These are phyloP conservation scores for Grammomys dolichurus DNA, from an alignment of 2,113 vertebrate genomes.

Conservation along the genomic window DNA sequence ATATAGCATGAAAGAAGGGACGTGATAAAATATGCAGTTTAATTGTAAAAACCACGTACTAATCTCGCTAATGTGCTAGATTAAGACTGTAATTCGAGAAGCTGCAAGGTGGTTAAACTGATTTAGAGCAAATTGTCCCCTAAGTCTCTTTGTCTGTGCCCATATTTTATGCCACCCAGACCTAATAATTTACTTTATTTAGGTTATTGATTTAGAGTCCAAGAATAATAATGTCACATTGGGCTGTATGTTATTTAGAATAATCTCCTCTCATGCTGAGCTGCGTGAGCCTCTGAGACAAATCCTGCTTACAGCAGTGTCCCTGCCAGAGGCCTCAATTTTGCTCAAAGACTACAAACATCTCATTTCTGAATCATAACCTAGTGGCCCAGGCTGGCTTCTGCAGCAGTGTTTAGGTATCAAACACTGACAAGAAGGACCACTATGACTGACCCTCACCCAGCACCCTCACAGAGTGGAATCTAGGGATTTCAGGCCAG, in stretches of 20 bases:
- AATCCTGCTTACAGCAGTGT: neutral
- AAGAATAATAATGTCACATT: constrained; percentile 79
- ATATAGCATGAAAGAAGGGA: constrained; percentile 87
- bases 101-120: constrained; percentile 85
- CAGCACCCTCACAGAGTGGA: accelerated
- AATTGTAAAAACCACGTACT: constrained; percentile 86
- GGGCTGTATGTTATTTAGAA: constrained; percentile 71
- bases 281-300: constrained; percentile 27
- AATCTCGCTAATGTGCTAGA: constrained; percentile 87
- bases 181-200: constrained; percentile 83
- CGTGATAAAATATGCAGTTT: constrained; percentile 88
- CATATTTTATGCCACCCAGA: constrained; percentile 80
- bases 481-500: accelerated
- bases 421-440: neutral
- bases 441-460: accelerated
- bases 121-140: constrained; percentile 82
- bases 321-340: neutral
- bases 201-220: constrained; percentile 84
- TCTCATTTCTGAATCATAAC: neutral
- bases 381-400: neutral
- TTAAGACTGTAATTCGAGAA: constrained; percentile 82
- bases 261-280: constrained; percentile 49
- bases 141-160: constrained; percentile 77
- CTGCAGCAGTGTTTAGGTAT: no score
- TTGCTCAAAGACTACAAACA: neutral